These are phyloP conservation scores for Lithophane socia DNA, from an alignment of 2,888 invertebrate species.

Conservation along the genomic window DNA sequence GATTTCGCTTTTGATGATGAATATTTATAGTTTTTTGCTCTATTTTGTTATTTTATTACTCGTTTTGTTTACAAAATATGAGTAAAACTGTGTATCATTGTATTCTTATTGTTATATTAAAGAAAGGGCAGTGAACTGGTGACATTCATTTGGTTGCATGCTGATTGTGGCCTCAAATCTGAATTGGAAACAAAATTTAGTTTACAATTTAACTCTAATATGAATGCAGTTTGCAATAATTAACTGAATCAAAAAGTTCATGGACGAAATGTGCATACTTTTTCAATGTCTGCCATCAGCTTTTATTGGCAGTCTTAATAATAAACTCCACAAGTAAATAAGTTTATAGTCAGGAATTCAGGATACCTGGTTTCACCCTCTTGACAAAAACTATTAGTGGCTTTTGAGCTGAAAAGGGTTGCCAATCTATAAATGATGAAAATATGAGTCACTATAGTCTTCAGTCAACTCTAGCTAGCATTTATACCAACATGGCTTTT, in stretches of 20 bases:
- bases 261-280: constrained; percentile 10
- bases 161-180: not conserved
- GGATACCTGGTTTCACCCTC: not conserved
- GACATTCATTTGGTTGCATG: constrained; percentile 43
- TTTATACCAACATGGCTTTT: not conserved
- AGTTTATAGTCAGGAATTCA: too few species aligned
- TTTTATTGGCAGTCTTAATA: not conserved
- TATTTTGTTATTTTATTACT: constrained; percentile 36
- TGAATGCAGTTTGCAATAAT: not conserved
- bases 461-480: not conserved
- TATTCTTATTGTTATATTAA: constrained; percentile 5
- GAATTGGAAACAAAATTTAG: not conserved
- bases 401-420: not conserved
- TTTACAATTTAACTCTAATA: not conserved
- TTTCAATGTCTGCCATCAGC: not conserved
- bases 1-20: constrained; percentile 32
- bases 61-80: constrained; percentile 51
- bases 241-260: constrained; percentile 13
- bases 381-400: not conserved
- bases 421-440: not conserved
- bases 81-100: constrained; percentile 15
- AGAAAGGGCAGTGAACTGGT: constrained; percentile 50
- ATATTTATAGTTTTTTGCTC: constrained; percentile 33
- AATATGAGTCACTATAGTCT: constrained; percentile 13
- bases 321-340: not conserved